Conservation (phyloP, 2,888 invertebrate genomes). For the Conops quadrifasciatus region DNA sequence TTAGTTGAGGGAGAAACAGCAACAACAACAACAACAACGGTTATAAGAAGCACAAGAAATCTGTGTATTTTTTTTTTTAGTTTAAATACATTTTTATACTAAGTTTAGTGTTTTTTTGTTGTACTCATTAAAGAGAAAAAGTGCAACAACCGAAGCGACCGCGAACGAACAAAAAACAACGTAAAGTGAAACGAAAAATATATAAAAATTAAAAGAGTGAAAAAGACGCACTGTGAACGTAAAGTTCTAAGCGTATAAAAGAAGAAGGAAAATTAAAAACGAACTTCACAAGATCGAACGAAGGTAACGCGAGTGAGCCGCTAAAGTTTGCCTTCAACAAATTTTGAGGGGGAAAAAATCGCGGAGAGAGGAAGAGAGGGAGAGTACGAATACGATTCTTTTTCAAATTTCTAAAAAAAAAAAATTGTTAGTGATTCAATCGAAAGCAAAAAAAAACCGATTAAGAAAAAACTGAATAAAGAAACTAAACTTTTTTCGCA, state of each 20-base stretch:
- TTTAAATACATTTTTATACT: conserved; percentile 17
- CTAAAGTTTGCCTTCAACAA: no score
- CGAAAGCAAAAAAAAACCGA: not conserved
- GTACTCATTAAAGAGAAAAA: conserved; percentile 18
- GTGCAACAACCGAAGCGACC: conserved; percentile 37
- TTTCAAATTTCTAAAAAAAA: not conserved
- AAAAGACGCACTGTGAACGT: no score
- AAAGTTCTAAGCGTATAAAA: conserved; percentile 8
- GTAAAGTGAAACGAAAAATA: conserved; percentile 16
- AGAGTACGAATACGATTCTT: not conserved
- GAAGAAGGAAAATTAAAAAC: conserved; percentile 22
- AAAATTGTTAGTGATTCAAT: not conserved
- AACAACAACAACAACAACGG: conserved; percentile 42
- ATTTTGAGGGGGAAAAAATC: conserved; percentile 12
- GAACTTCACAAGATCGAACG: conserved; percentile 20
- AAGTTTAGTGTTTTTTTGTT: conserved; percentile 7
- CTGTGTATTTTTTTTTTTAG: no score
- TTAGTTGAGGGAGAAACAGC: conserved; percentile 18
- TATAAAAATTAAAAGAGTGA: not conserved
- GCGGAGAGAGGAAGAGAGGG: not conserved
- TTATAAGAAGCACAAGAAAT: not conserved
- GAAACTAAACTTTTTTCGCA: not conserved
- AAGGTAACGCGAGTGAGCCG: not conserved
- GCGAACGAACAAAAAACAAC: conserved; percentile 7
- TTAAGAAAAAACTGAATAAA: not conserved